phyloP scores from a whole-genome alignment of 2,888 invertebrate genomes.

The Metallyticus violacea region DNA sequence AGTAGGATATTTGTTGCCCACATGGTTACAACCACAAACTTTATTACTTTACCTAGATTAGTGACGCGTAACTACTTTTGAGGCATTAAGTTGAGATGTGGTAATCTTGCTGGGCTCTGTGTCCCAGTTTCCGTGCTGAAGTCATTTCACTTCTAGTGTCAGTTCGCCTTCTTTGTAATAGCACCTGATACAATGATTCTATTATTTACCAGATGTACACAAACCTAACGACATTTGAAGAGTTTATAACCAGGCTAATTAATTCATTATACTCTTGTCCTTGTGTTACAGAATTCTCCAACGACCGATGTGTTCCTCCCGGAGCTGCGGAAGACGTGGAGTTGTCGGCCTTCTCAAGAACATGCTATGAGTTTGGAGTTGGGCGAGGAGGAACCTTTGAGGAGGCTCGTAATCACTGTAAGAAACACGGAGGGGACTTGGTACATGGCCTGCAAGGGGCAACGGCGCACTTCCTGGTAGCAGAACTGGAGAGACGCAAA shows the following conservation, averaged over 20 bases:
- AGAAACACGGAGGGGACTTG: constrained; percentile 65
- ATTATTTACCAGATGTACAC: too few relatives aligned
- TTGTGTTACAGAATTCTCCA: constrained; percentile 70
- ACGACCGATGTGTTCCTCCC: constrained; percentile 75
- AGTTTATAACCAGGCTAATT: too few relatives aligned
- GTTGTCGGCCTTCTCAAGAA: constrained; percentile 77
- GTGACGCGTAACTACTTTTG: not conserved
- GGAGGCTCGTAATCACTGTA: constrained; percentile 74
- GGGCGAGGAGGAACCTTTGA: constrained; percentile 79
- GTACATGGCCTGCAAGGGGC: constrained; percentile 63
- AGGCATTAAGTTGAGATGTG: not conserved
- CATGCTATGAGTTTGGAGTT: constrained; percentile 86
- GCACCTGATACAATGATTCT: too few relatives aligned
- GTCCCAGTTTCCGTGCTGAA: not conserved
- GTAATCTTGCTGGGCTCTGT: not conserved
- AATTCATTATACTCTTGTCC: too few relatives aligned
- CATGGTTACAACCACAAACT: not conserved
- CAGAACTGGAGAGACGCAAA: constrained; percentile 78
- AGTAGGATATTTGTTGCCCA: not conserved
- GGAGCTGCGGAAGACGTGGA: constrained; percentile 76
- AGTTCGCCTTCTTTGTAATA: too few relatives aligned
- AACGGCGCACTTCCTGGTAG: constrained; percentile 65
- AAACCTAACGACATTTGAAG: too few relatives aligned
- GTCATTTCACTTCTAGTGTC: too few relatives aligned
- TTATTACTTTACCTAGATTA: not conserved